A percentile compares a stretch with the other conserved stretches of the same genome.
Evolutionary conservation across 2,113 vertebrate genomes (phyloP).

Genomic region (Fulmarus glacialis): DNA sequence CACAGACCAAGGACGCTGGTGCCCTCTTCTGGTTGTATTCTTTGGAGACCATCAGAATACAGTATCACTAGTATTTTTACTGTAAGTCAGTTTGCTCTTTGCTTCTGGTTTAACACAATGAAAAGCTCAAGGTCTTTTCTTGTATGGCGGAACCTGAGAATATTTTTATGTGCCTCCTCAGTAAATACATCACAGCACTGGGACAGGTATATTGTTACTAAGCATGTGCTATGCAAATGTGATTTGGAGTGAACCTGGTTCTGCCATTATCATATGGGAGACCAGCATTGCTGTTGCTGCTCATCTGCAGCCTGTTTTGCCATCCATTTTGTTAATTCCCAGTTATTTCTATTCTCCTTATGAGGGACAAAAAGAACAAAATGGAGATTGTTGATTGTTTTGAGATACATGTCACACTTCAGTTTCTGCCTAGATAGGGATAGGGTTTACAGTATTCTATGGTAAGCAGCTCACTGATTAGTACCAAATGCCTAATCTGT

Average conservation of each 20-base stretch:
- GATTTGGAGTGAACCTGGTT: neutral
- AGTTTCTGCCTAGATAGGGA: neutral
- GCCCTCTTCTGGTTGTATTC: conserved; percentile 40
- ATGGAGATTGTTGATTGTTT: neutral
- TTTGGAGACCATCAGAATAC: neutral
- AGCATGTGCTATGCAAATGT: neutral
- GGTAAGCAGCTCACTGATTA: neutral
- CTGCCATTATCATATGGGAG: neutral
- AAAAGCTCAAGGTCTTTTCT: neutral
- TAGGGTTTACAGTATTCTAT: neutral
- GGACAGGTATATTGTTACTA: neutral
- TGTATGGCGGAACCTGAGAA: neutral
- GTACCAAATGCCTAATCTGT: neutral
- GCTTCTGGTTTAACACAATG: neutral
- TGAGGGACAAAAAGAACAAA: neutral
- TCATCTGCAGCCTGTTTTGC: neutral
- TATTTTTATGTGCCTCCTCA: neutral
- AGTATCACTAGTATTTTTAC: fast-evolving
- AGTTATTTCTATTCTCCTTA: neutral
- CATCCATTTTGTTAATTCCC: neutral
- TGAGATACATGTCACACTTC: neutral
- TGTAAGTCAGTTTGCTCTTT: neutral
- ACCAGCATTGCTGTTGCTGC: neutral
- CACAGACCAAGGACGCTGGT: neutral
- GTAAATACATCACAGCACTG: neutral